A percentile compares a stretch with the other conserved stretches of the same genome.
Conservation (phyloP, 2,113 vertebrate species). For the Chionodraco myersi region DNA sequence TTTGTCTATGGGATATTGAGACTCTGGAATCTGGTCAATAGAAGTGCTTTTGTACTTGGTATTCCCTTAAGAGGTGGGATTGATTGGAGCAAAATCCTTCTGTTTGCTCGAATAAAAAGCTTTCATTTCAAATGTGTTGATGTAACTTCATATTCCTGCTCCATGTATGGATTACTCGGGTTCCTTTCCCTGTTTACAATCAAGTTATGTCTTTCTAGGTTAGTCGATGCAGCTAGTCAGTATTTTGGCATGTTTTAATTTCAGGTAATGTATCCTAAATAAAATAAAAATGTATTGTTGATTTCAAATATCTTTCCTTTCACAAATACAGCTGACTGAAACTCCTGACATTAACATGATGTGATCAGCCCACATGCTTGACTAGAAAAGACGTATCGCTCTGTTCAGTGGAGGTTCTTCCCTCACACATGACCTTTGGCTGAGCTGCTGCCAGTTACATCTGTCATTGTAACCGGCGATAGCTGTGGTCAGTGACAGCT, state of each 20-base stretch:
- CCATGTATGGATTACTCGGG: slow-evolving; percentile 3
- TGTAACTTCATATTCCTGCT: slow-evolving; percentile 19
- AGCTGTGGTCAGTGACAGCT: too few species aligned
- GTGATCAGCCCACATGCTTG: too few species aligned
- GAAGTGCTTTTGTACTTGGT: slow-evolving; percentile 36
- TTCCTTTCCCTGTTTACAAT: neutral
- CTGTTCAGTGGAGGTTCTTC: neutral
- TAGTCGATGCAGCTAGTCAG: neutral
- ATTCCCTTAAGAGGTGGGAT: slow-evolving; percentile 41
- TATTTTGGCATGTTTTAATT: neutral
- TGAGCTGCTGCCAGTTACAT: neutral
- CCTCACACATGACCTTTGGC: neutral
- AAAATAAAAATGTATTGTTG: too few species aligned
- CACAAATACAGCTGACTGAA: too few species aligned
- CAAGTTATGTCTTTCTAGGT: neutral
- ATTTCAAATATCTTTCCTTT: too few species aligned
- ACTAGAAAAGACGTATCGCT: too few species aligned
- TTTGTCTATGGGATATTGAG: slow-evolving; percentile 33
- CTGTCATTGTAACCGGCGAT: neutral
- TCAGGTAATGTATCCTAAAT: too few species aligned
- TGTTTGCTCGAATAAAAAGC: slow-evolving; percentile 32
- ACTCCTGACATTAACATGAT: too few species aligned
- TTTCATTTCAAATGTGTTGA: slow-evolving; percentile 41
- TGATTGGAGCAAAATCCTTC: slow-evolving; percentile 58
- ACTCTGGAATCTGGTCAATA: slow-evolving; percentile 57